Evolutionary conservation across 2,888 invertebrate species (phyloP), one percentile per base, ranked within the genome.

Genomic region (Malthinus flaveolus): DNA sequence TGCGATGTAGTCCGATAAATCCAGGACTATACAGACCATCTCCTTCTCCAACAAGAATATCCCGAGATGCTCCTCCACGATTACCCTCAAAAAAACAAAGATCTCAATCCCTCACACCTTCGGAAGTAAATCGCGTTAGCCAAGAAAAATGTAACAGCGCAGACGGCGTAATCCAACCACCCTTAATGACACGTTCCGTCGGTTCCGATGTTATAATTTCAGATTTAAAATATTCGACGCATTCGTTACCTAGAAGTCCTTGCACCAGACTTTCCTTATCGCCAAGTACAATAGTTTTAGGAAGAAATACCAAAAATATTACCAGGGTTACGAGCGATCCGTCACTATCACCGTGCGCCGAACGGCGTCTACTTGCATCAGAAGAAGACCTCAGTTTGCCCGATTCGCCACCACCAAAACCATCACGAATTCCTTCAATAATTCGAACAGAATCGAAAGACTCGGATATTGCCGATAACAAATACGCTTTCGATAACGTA

Each of bases 71-170:
- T 3, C 73, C 74, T 11, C 84, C 83, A 3, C 75, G 80, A 59
- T 66, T 83, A 59, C 83, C 83, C 7, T 80, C 82, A 33, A 83
- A 87, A 71, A 87, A 87, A 71, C 90, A 91, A 75, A 82, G 91
- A 58, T 91, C 91, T n/a, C 89, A 91, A 71, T 91, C 91, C 0
- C 76, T 92, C 32, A 90, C 90, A 0, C 90, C 91, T 0, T 78
- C 80, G 1, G 84, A 85, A 81, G 78, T 80, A 71, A 66, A 84
- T 63, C 71, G 75, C 50, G 75, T 78, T 60, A 70, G 74, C 5
- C 78, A 80, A 50, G 87, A 87, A 15, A 86, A 86, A 72, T 87
- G 87, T 67, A 87, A 85, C 37, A 89, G 88, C 72, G 88, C 86
- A 1, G 89, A 88, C 73, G 88, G 88, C 3, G 84, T 88, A 1